Percentiles rank a stretch among this genome's conserved stretches.
These are phyloP conservation scores for Melinopterus prodromus DNA, from an alignment of 2,888 invertebrate genomes.

Conservation along the genomic window DNA sequence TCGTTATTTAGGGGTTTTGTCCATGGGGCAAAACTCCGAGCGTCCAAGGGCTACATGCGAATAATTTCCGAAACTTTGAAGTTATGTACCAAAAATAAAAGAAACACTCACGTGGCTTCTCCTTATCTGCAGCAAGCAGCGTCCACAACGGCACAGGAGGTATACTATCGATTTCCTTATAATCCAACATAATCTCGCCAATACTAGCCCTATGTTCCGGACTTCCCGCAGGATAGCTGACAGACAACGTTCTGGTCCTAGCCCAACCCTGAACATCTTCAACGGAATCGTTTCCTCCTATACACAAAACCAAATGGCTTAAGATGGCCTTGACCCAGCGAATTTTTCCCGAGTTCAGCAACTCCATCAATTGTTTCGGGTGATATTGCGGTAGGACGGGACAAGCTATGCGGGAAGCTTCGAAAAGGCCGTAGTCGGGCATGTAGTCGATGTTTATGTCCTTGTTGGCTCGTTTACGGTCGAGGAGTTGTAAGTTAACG, in stretches of 20 bases:
- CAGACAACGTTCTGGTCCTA: constrained; percentile 86
- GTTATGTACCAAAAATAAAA: not conserved
- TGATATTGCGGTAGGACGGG: constrained; percentile 99
- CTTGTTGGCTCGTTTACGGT: constrained; percentile 68
- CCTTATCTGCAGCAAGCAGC: constrained; percentile 92
- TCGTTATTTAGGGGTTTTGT: too few species aligned
- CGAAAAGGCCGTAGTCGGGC: constrained; percentile 95
- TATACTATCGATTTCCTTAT: constrained; percentile 97
- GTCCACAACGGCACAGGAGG: constrained; percentile 98
- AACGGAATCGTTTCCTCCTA: constrained; percentile 62
- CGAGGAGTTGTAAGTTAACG: constrained; percentile 81
- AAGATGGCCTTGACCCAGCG: constrained; percentile 98
- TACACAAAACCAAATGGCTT: constrained; percentile 90
- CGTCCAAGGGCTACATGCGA: too few species aligned
- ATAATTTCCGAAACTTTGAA: too few species aligned
- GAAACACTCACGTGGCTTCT: constrained; percentile 66
- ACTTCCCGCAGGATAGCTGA: constrained; percentile 84
- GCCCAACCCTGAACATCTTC: constrained; percentile 74
- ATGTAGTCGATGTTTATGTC: constrained; percentile 75
- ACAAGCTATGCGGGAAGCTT: constrained; percentile 96
- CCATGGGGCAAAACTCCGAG: too few species aligned
- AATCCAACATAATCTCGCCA: constrained; percentile 89
- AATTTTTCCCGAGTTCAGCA: constrained; percentile 97
- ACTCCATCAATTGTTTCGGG: constrained; percentile 97
- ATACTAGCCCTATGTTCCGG: constrained; percentile 83